Base-by-base conservation (phyloP, 2,113 vertebrate species). In the Oreotragus oreotragus region DNA sequence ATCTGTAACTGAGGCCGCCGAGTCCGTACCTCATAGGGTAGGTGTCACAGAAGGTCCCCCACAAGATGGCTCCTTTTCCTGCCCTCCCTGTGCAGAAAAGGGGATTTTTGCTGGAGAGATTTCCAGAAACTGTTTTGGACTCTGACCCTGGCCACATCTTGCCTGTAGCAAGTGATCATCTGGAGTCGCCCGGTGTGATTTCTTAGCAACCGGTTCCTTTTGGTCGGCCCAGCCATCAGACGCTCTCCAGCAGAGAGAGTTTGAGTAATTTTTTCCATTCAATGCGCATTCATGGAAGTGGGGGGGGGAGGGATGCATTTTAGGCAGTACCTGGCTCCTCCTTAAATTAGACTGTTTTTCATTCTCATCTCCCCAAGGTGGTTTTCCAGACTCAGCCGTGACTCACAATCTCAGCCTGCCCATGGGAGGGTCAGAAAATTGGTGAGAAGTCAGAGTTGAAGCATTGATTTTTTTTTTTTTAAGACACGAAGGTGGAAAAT, bases 171-270 rank as follows among this genome's bases (percentile, higher is more conserved):
- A 85, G 39, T 0, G 43, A 51, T 98, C 97, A 91, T 45, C 87
- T 97, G 90, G 90, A 14, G 55, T 97, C 45, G 94, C 87, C 79
- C 45, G 5, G 85, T 95, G 64, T 23, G 90, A 91, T 47, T 96
- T 95, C 98, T 97, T 98, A 98, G 97, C 96, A 98, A 90, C 95
- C 84, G n/a, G 87, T 96, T 98, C 96, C 55, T 98, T 95, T 97
- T 97, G 93, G 97, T 97, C 30, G 27, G 95, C 86, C 58, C 39
- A 66, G 95, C 93, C 73, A 85, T 92, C 96, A 97, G 97, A 76
- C 94, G 96, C 51, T 97, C 14, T 98, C 98, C 88, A 94, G 60
- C 76, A 89, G 86, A 95, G 60, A 96, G 96, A 80, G 93, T 79
- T 96, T 70, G 94, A 97, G 95, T 94, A 88, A 97, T 98, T 93